Conservation (phyloP, 2,113 vertebrate genomes). For the Naja naja region DNA sequence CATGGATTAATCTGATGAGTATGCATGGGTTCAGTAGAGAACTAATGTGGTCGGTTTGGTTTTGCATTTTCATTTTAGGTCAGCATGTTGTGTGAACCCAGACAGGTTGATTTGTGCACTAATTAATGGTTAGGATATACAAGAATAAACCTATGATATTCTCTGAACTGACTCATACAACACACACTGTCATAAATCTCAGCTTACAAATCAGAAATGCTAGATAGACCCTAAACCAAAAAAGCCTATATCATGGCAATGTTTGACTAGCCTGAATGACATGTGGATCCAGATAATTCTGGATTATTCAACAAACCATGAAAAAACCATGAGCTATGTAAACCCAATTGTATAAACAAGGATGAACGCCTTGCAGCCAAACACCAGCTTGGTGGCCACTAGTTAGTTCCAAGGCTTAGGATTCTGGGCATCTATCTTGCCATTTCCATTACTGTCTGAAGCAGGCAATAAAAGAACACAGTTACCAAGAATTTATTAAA, state of each 20-base stretch:
- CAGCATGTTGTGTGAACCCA: background rate
- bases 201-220: background rate
- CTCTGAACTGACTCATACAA: background rate
- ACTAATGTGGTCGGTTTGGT: background rate
- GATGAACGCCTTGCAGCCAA: background rate
- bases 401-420: background rate
- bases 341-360: background rate
- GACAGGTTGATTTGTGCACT: background rate
- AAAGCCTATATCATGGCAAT: background rate
- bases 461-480: background rate
- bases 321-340: background rate
- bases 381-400: background rate
- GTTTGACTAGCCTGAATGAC: background rate
- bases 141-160: background rate
- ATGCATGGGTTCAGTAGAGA: background rate
- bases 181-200: background rate
- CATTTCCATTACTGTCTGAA: background rate
- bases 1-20: background rate
- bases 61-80: background rate
- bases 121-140: background rate
- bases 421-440: background rate
- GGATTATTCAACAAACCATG: background rate
- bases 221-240: background rate
- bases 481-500: background rate
- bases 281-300: background rate